A percentile compares a stretch with the other conserved stretches of the same genome.
Evolutionary conservation across 2,113 vertebrate species (phyloP).

Genomic region (Macquaria australasica): DNA sequence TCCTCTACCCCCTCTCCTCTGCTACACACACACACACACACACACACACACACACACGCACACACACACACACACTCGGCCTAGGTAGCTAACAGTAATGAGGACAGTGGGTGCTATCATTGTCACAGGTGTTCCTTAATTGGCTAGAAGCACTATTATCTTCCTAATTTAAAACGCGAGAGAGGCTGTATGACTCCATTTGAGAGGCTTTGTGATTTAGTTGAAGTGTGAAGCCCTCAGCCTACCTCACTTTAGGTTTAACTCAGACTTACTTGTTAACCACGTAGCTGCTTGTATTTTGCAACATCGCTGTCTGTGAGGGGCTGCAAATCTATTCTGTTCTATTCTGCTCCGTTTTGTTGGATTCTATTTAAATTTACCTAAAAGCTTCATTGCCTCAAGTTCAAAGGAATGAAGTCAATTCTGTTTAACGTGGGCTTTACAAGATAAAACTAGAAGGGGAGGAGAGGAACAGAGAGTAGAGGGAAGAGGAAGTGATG

Average conservation of each 20-base stretch:
- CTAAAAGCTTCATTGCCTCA: constrained; percentile 36
- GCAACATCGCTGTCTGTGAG: not conserved
- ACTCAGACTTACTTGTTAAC: constrained; percentile 22
- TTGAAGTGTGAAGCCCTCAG: constrained; percentile 8
- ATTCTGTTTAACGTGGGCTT: constrained; percentile 47
- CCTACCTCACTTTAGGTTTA: constrained; percentile 7
- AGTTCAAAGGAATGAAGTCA: constrained; percentile 47
- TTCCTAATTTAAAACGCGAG: constrained; percentile 31
- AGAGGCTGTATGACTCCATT: constrained; percentile 17
- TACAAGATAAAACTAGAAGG: constrained; percentile 38
- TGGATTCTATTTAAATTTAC: constrained; percentile 30
- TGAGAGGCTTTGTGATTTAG: constrained; percentile 36
- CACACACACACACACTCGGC: constrained; percentile 6
- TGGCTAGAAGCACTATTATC: constrained; percentile 52
- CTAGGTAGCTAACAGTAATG: constrained; percentile 51
- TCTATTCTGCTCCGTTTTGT: constrained; percentile 8
- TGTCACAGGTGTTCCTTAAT: constrained; percentile 66
- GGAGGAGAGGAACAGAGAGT: constrained; percentile 43
- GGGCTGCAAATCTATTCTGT: constrained; percentile 1
- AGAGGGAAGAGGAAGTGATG: constrained; percentile 39
- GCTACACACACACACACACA: not conserved
- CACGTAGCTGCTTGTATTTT: not conserved
- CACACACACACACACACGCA: constrained; percentile 8
- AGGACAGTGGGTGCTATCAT: constrained; percentile 53
- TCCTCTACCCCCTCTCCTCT: not conserved